phyloP scores from a whole-genome alignment of 2,113 vertebrate species.

The Mixornis gularis region DNA sequence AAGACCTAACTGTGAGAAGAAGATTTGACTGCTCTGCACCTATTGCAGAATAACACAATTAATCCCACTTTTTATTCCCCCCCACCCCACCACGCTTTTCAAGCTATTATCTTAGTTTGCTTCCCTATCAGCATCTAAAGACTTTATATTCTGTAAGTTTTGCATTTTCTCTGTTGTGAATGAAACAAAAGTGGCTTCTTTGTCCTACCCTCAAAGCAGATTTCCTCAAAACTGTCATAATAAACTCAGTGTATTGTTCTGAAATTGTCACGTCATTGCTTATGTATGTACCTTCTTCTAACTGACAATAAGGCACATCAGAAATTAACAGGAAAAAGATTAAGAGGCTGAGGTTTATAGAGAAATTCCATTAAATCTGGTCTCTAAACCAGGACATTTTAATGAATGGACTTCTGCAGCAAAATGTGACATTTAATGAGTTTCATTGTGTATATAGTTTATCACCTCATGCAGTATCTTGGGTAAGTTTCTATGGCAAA shows the following conservation, averaged over 20 bases:
- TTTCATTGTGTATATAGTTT: background rate
- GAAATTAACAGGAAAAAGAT: background rate
- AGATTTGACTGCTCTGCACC: background rate
- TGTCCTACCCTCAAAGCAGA: background rate
- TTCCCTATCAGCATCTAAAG: background rate
- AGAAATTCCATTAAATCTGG: background rate
- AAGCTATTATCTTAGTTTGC: background rate
- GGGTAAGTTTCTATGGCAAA: background rate
- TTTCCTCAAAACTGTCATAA: background rate
- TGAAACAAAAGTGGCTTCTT: background rate
- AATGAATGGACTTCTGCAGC: background rate
- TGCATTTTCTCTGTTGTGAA: background rate
- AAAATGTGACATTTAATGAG: background rate
- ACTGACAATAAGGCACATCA: background rate
- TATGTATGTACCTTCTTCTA: background rate
- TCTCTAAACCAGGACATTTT: background rate
- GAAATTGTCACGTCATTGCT: background rate
- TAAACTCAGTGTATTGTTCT: background rate
- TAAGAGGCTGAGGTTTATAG: background rate
- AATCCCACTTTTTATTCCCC: accelerated
- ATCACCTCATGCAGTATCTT: background rate
- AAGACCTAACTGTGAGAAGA: background rate
- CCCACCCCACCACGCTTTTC: accelerated
- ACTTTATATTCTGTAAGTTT: background rate
- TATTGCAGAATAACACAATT: background rate